These are phyloP conservation scores for Volucella zonaria DNA, from an alignment of 2,888 invertebrate genomes.

Conservation along the genomic window DNA sequence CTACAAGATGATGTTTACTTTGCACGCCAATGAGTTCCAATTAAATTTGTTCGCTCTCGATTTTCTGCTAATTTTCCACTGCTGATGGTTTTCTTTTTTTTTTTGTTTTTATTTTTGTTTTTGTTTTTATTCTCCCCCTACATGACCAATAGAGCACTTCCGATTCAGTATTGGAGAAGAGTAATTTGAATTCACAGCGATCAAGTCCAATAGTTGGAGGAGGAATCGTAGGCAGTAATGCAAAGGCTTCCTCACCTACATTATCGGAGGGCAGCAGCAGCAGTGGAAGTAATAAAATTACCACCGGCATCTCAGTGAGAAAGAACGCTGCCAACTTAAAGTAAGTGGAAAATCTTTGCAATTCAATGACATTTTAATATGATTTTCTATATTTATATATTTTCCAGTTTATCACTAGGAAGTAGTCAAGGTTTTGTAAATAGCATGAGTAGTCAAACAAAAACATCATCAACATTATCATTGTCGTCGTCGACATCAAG, in stretches of 20 bases:
- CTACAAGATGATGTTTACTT: slow-evolving; percentile 32
- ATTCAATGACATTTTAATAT: not conserved
- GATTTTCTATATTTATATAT: slow-evolving; percentile 74
- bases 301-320: slow-evolving; percentile 77
- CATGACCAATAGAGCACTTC: slow-evolving; percentile 84
- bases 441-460: slow-evolving; percentile 79
- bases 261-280: slow-evolving; percentile 79
- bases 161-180: slow-evolving; percentile 84
- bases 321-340: slow-evolving; percentile 82
- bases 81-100: slow-evolving; percentile 18
- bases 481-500: slow-evolving; percentile 72
- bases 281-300: slow-evolving; percentile 74
- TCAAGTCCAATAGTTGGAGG: slow-evolving; percentile 73
- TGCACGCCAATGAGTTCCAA: slow-evolving; percentile 61
- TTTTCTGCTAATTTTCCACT: slow-evolving; percentile 51
- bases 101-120: not conserved
- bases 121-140: not conserved
- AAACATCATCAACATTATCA: slow-evolving; percentile 77
- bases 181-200: slow-evolving; percentile 77
- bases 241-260: slow-evolving; percentile 80
- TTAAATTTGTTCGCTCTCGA: slow-evolving; percentile 56
- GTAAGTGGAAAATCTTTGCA: slow-evolving; percentile 76
- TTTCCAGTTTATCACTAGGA: slow-evolving; percentile 81
- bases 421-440: slow-evolving; percentile 81
- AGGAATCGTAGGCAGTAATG: slow-evolving; percentile 66